Evolutionary conservation across 2,113 vertebrate species (phyloP).

Genomic region (Syngnathoides biaculeatus): DNA sequence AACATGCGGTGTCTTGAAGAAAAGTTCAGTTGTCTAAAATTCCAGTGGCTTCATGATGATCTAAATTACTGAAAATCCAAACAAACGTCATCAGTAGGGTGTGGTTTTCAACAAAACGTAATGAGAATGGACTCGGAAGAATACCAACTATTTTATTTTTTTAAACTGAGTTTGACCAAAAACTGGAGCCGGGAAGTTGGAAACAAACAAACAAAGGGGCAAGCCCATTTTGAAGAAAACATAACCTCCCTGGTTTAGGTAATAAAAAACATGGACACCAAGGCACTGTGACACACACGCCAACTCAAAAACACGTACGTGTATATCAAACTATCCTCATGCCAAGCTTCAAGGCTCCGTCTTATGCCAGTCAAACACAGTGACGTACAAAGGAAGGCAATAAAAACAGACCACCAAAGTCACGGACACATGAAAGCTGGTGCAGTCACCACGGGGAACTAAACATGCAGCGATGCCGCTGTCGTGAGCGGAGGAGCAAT

Average conservation of each 20-base stretch:
- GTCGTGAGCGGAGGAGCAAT: slow-evolving; percentile 49
- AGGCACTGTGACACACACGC: slow-evolving; percentile 13
- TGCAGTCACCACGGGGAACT: slow-evolving; percentile 49
- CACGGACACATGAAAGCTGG: slow-evolving; percentile 59
- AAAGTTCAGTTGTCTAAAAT: neutral
- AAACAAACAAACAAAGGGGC: neutral
- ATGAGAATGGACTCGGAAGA: neutral
- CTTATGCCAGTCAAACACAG: slow-evolving; percentile 27
- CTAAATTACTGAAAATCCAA: neutral
- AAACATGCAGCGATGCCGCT: slow-evolving; percentile 26
- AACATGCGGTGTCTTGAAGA: no score
- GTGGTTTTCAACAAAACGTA: neutral
- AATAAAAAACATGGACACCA: slow-evolving; percentile 26
- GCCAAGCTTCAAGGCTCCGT: slow-evolving; percentile 29
- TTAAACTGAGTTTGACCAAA: neutral
- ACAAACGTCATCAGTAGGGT: neutral
- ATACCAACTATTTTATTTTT: neutral
- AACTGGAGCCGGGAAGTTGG: neutral
- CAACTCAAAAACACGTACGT: neutral
- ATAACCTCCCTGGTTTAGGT: neutral
- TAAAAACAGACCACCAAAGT: slow-evolving; percentile 65
- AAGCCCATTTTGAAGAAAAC: neutral
- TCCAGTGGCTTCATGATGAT: neutral
- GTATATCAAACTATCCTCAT: slow-evolving; percentile 24
- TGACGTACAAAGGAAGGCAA: slow-evolving; percentile 41